Conservation (phyloP, 2,113 vertebrate species). For the Oryzias celebensis region DNA sequence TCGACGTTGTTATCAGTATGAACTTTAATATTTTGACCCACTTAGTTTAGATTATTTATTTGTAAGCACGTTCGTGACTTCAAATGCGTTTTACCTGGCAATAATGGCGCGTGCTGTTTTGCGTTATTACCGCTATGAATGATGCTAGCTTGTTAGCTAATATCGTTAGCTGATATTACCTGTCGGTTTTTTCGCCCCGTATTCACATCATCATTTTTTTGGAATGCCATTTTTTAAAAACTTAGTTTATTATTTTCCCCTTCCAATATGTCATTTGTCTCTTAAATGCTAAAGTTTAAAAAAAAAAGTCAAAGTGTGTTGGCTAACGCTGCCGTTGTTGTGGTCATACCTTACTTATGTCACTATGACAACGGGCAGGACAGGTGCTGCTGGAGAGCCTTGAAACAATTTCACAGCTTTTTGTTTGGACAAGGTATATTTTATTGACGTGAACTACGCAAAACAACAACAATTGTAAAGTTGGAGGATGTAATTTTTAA, state of each 20-base stretch:
- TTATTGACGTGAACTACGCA: too few relatives aligned
- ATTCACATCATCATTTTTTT: too few relatives aligned
- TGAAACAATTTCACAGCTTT: too few relatives aligned
- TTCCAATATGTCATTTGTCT: too few relatives aligned
- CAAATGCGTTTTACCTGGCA: fast-evolving
- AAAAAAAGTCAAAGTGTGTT: too few relatives aligned
- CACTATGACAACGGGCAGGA: slow-evolving; percentile 72
- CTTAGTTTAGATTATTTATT: fast-evolving
- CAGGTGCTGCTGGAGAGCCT: background rate
- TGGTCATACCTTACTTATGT: slow-evolving; percentile 28
- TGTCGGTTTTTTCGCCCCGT: background rate
- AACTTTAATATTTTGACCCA: fast-evolving
- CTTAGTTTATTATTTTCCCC: too few relatives aligned
- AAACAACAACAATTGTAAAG: too few relatives aligned
- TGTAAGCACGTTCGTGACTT: fast-evolving
- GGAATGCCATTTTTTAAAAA: too few relatives aligned
- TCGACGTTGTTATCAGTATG: background rate
- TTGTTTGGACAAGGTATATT: too few relatives aligned
- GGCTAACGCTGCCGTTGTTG: slow-evolving; percentile 14
- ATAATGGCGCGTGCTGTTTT: background rate
- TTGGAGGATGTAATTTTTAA: too few relatives aligned
- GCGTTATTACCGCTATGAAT: slow-evolving; percentile 20
- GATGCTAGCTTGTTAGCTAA: slow-evolving; percentile 54
- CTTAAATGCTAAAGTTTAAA: too few relatives aligned
- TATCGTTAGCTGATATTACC: slow-evolving; percentile 46